Conservation (phyloP, 1,140 invertebrate genomes). For the Hesperophylax magnus region DNA sequence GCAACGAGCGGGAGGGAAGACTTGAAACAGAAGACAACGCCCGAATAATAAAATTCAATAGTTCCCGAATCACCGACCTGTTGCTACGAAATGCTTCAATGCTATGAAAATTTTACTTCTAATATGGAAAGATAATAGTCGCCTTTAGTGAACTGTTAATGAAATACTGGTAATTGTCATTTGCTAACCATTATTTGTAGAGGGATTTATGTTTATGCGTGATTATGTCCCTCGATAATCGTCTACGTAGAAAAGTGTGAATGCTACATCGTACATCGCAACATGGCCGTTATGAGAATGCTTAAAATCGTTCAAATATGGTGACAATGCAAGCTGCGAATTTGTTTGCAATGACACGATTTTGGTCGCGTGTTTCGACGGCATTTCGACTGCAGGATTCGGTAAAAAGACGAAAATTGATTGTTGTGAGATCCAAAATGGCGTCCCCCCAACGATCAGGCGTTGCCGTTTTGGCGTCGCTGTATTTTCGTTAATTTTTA, state of each 20-base stretch:
- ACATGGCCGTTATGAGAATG: slow-evolving; percentile 42
- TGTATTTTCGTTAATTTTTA: slow-evolving; percentile 50
- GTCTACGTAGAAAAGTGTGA: slow-evolving; percentile 46
- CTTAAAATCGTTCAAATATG: slow-evolving; percentile 25
- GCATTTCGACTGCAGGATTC: slow-evolving; percentile 39
- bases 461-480: slow-evolving; percentile 46
- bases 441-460: slow-evolving; percentile 41
- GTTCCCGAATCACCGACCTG: slow-evolving; percentile 52
- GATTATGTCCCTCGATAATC: slow-evolving; percentile 42
- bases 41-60: slow-evolving; percentile 43
- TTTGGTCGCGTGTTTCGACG: slow-evolving; percentile 40
- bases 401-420: slow-evolving; percentile 51
- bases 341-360: slow-evolving; percentile 26
- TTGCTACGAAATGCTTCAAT: slow-evolving; percentile 66
- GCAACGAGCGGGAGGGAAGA: slow-evolving; percentile 2
- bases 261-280: slow-evolving; percentile 13
- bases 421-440: slow-evolving; percentile 47
- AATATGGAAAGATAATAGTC: slow-evolving; percentile 71
- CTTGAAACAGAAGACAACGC: slow-evolving; percentile 7
- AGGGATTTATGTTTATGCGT: slow-evolving; percentile 51
- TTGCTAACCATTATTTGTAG: slow-evolving; percentile 41
- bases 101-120: slow-evolving; percentile 69
- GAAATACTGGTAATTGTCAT: slow-evolving; percentile 69
- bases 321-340: slow-evolving; percentile 38
- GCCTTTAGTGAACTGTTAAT: slow-evolving; percentile 72